phyloP scores from a whole-genome alignment of 2,113 vertebrate genomes.

The Speoplatyrhinus poulsoni region DNA sequence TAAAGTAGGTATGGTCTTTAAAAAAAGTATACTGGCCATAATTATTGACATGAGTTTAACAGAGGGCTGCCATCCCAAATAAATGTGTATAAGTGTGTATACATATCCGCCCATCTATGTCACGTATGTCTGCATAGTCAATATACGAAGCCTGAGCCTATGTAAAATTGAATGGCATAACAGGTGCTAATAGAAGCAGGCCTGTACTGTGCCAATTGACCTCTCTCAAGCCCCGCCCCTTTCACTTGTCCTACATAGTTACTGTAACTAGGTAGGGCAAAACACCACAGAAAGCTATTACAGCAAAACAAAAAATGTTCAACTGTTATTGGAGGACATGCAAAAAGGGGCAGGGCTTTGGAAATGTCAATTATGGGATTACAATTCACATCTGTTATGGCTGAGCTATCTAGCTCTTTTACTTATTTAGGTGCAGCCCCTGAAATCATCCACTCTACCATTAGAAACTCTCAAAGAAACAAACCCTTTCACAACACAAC shows the following conservation, averaged over 20 bases:
- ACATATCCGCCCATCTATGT: not conserved
- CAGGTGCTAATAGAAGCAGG: slow-evolving; percentile 43
- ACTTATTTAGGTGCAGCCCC: slow-evolving; percentile 33
- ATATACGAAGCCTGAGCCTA: not conserved
- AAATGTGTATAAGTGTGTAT: not conserved
- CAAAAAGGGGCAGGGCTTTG: no score
- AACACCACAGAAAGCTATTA: no score
- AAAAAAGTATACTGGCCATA: not conserved
- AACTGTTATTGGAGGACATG: no score
- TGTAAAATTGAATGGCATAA: not conserved
- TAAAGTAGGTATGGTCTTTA: not conserved
- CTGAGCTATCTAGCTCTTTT: slow-evolving; percentile 26
- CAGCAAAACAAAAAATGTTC: no score
- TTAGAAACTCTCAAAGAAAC: slow-evolving; percentile 41
- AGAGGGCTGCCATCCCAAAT: no score
- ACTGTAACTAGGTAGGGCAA: no score
- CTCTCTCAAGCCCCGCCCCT: no score
- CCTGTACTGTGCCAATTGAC: slow-evolving; percentile 13
- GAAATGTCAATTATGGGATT: slow-evolving; percentile 45
- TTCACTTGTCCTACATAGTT: no score
- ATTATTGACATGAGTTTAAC: not conserved
- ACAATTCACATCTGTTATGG: slow-evolving; percentile 48
- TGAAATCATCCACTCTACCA: slow-evolving; percentile 21
- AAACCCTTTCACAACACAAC: not conserved
- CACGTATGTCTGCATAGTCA: not conserved